Base-by-base conservation (phyloP, 1,140 invertebrate genomes). In the Globodera ellingtonae region DNA sequence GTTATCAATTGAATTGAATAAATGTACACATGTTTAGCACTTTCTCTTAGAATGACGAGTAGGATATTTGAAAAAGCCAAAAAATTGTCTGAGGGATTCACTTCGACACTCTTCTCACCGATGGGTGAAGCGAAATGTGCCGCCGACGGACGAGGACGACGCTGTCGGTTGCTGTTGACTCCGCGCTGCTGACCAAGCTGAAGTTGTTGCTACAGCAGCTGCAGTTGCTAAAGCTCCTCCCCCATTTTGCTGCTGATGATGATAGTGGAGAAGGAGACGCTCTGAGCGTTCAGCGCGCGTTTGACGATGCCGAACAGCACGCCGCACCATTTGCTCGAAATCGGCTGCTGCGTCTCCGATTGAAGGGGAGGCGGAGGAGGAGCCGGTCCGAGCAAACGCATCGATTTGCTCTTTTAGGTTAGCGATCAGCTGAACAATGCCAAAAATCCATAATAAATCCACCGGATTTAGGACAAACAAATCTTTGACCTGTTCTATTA, bases 321-420 rank as follows among this genome's bases (percentile, higher is more conserved):
- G 67, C 8, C 67, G 24, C 10, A 70, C 24, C 46, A 70, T 35
- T 44, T 70, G 67, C 24, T 70, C 67, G 35, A 70, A 70, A 18
- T 70, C 67, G 46, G 46, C 67, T 5, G 18, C 67, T 44, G 24
- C 67, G 18, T 62, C 56, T 10, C 56, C 56, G 18, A 62, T 62
- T 10, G 18, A 62, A 62, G 56, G 6, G 56, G 56, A 13, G 18
- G 10, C 56, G 56, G 56, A 62, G 56, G 56, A 18, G 1, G 56
- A 62, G 56, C 56, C 56, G 56, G 13, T 18, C 10, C 35, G 46
- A 5, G 67, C 67, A 70, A 44, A 70, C n/a, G 67, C 67, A 21
- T 70, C 67, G 6, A 70, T 70, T 70, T 70, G 35, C 46, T 35
- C 24, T 70, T 70, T 70, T 9, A 70, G 46, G 67, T 70, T 35